These are phyloP conservation scores for Sinodicranocentrus sp. DNA, from an alignment of 2,888 invertebrate species.

Conservation along the genomic window DNA sequence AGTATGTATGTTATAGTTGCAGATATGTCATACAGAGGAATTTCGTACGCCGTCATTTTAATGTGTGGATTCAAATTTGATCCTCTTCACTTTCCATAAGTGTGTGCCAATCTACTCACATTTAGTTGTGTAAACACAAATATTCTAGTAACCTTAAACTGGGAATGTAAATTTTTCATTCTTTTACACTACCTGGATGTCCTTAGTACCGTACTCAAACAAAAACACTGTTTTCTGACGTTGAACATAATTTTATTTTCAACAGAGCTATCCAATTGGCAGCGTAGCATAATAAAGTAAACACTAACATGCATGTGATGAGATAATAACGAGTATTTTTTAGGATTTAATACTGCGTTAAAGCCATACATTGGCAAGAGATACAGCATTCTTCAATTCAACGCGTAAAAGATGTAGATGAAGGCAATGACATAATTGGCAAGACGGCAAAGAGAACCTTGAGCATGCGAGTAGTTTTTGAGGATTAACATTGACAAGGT, in stretches of 20 bases:
- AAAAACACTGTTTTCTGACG: too few species aligned
- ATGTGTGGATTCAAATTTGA: background rate
- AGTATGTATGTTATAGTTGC: too few species aligned
- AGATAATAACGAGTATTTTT: too few species aligned
- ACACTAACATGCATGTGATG: background rate
- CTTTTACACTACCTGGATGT: too few species aligned
- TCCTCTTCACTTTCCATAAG: conserved; percentile 5
- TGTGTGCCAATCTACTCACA: background rate
- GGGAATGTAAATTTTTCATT: too few species aligned
- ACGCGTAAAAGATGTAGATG: background rate
- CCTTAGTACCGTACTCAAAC: too few species aligned
- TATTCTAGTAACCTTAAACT: too few species aligned
- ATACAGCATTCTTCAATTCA: background rate
- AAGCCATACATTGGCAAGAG: background rate
- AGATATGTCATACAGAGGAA: too few species aligned
- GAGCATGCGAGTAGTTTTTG: conserved; percentile 37
- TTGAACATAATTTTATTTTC: too few species aligned
- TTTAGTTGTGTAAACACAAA: too few species aligned
- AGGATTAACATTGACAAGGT: conserved; percentile 50
- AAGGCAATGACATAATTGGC: conserved; percentile 60
- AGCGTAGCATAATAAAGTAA: background rate
- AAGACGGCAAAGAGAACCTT: conserved; percentile 42
- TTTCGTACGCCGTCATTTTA: background rate
- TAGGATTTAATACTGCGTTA: too few species aligned
- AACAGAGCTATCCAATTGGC: conserved; percentile 4